Evolutionary conservation across 2,797 vertebrate species (phyloP), one percentile per base, ranked within the genome.

Genomic region (Tragelaphus eurycerus): DNA sequence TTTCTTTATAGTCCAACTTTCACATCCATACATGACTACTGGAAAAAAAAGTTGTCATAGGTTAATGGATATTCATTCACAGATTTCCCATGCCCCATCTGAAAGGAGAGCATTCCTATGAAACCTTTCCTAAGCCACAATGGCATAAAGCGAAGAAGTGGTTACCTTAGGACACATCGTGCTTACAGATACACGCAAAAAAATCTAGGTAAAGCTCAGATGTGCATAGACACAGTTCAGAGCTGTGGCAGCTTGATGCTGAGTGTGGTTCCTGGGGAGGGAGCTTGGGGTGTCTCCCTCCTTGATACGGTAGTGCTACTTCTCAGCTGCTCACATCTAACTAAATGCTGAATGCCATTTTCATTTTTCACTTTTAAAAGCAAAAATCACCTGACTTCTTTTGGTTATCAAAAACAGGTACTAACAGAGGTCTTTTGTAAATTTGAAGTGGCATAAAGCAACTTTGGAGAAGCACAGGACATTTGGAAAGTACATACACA

Each of bases 321-420:
- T 25, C 81, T 55, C 13, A 55, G 4, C 81, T 38, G n/a, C n/a
- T 57, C 21, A 25, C n/a, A 38, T 14, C 52, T 38, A 25, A 83
- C 12, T 21, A 27, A 55, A 38, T 14, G 12, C n/a, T 55, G 21
- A 25, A 25, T 0, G 7, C 79, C 13, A 25, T 15, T 82, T 55
- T 82, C 50, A 38, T 23, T 82, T 82, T 34, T 82, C n/a, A 23
- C 52, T 21, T 82, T 55, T 23, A 55, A 55, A 82, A 82, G 79
- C 29, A 23, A 15, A 54, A 82, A 4, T 23, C 50, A n/a, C 16
- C 50, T 81, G 79, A 82, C 55, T 55, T 82, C n/a, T 25, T 55
- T 82, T 23, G 52, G 52, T 25, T 82, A 34, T 38, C 31, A 34
- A 82, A 82, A 55, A 38, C 12, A 34, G 21, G 21, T 55, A 38